A percentile compares a stretch with the other conserved stretches of the same genome.
Conservation (phyloP, 2,113 vertebrate genomes). For the Paramisgurnus dabryanus region DNA sequence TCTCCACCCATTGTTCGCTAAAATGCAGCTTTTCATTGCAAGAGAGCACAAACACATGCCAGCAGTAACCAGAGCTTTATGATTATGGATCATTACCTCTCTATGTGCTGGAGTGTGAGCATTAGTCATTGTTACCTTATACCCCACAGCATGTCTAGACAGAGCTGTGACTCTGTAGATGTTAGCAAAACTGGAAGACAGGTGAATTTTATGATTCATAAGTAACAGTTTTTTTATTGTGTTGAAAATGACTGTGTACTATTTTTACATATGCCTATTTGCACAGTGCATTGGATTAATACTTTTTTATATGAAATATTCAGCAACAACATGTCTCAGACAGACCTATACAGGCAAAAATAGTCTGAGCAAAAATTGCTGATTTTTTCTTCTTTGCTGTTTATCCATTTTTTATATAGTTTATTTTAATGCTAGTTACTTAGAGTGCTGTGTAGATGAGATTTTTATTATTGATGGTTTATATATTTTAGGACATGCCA, state of each 20-base stretch:
- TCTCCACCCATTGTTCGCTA: background rate
- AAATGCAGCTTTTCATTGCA: background rate
- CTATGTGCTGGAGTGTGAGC: background rate
- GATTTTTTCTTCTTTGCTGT: too few species aligned
- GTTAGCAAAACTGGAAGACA: background rate
- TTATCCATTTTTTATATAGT: too few species aligned
- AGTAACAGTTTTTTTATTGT: background rate
- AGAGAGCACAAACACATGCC: slow-evolving; percentile 8
- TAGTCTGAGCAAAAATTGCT: too few species aligned
- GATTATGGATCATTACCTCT: slow-evolving; percentile 19
- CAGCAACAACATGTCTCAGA: too few species aligned
- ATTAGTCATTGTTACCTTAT: background rate
- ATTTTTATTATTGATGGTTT: too few species aligned
- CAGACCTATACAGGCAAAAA: too few species aligned
- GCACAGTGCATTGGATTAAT: too few species aligned
- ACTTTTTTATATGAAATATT: too few species aligned
- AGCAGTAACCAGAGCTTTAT: background rate
- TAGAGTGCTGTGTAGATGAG: background rate
- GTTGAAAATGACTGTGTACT: background rate
- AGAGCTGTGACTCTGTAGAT: background rate
- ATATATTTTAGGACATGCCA: background rate
- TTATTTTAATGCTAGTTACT: background rate
- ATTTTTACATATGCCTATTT: too few species aligned
- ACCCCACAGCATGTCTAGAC: background rate
- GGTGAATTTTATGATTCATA: slow-evolving; percentile 9